phyloP scores from a whole-genome alignment of 2,888 invertebrate species.

The Dione vanillae region DNA sequence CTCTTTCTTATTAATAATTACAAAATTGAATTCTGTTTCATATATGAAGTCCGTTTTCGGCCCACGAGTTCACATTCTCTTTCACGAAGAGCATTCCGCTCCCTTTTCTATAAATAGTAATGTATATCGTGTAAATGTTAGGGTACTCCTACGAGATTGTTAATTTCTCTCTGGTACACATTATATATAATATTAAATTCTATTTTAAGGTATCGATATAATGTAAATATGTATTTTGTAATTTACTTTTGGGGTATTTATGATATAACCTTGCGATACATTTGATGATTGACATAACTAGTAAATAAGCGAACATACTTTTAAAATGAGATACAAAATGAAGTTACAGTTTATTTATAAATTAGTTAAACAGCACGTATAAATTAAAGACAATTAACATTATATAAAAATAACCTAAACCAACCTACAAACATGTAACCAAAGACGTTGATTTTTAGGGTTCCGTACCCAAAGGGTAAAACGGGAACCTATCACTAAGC shows the following conservation, averaged over 20 bases:
- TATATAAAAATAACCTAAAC: too few species aligned
- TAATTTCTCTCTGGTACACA: background rate
- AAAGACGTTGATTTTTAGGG: too few species aligned
- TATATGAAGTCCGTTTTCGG: conserved; percentile 47
- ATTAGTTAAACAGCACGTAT: background rate
- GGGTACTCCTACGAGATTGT: conserved; percentile 55
- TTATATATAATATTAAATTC: background rate
- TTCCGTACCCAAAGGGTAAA: too few species aligned
- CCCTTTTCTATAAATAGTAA: conserved; percentile 71
- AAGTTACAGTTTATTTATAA: background rate
- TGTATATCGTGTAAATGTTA: conserved; percentile 69
- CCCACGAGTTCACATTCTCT: conserved; percentile 62
- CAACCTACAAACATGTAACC: too few species aligned
- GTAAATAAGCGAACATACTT: too few species aligned
- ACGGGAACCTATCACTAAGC: too few species aligned
- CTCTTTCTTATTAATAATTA: conserved; percentile 24
- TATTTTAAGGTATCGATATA: background rate
- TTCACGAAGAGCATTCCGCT: conserved; percentile 66
- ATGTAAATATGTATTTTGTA: background rate
- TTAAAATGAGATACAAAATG: too few species aligned
- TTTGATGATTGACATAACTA: too few species aligned
- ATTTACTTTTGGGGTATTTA: too few species aligned
- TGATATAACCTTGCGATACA: too few species aligned
- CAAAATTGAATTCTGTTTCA: conserved; percentile 30
- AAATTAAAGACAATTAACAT: too few species aligned